Evolutionary conservation across 2,113 vertebrate genomes (phyloP).

Genomic region (Ondatra zibethicus): DNA sequence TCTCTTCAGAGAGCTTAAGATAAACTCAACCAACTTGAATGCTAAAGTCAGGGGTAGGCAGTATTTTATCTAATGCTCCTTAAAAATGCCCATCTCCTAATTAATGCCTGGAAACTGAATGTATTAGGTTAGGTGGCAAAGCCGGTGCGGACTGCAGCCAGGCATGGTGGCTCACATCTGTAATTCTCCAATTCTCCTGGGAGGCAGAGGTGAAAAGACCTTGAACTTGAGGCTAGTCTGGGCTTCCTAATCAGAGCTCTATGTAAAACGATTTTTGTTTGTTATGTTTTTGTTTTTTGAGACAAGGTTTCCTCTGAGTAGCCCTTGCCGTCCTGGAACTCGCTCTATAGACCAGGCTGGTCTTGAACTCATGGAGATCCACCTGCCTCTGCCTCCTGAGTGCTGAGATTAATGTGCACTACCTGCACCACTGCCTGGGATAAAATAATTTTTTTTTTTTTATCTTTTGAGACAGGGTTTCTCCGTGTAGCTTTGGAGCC

Average conservation of each 20-base stretch:
- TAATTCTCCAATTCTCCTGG: not conserved
- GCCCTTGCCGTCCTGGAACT: not conserved
- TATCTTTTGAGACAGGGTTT: not conserved
- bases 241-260: not conserved
- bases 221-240: not conserved
- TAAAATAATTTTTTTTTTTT: not conserved
- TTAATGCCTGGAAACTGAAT: not conserved
- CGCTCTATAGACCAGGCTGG: not conserved
- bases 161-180: not conserved
- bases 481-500: not conserved
- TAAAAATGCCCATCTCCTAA: not conserved
- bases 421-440: not conserved
- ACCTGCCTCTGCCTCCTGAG: not conserved
- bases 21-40: constrained; percentile 10
- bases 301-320: not conserved
- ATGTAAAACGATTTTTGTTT: not conserved
- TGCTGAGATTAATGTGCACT: not conserved
- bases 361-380: too few species aligned
- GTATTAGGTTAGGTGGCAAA: not conserved
- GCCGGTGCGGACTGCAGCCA: not conserved
- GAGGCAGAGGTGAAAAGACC: not conserved
- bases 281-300: not conserved
- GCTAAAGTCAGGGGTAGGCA: not conserved
- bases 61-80: not conserved
- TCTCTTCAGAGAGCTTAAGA: not conserved